Percentiles rank a stretch among this genome's conserved stretches.
phyloP scores from a whole-genome alignment of 2,797 vertebrate species.

The Gephyroberyx darwinii region DNA sequence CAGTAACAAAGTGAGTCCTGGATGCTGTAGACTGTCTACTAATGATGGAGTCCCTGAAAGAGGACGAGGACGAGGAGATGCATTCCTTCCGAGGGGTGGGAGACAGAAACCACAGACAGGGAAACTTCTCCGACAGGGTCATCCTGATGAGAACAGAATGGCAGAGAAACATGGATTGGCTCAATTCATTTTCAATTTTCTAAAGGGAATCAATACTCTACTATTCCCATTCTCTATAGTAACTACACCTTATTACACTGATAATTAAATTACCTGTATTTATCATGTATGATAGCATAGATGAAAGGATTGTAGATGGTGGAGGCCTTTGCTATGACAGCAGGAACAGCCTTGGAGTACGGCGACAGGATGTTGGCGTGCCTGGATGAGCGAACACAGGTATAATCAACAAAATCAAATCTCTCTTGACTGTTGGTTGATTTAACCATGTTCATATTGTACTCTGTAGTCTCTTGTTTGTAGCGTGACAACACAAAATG shows the following conservation, averaged over 20 bases:
- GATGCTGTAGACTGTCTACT: conserved; percentile 76
- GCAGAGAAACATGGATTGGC: neutral
- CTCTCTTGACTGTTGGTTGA: neutral
- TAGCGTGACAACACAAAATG: neutral
- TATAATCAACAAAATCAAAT: conserved; percentile 9
- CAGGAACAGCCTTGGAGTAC: conserved; percentile 89
- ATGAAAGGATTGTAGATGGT: conserved; percentile 92
- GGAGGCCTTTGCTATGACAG: conserved; percentile 90
- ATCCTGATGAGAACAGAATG: conserved; percentile 55
- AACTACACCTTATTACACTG: neutral
- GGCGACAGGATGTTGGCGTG: conserved; percentile 82
- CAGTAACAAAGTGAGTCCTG: conserved; percentile 63
- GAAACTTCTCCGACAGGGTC: conserved; percentile 79
- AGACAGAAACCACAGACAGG: conserved; percentile 77
- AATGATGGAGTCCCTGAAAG: conserved; percentile 73
- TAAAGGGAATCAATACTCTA: neutral
- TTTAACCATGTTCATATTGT: neutral
- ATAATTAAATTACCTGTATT: conserved; percentile 84
- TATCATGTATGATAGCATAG: conserved; percentile 89
- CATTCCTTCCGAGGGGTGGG: conserved; percentile 68
- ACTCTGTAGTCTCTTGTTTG: conserved; percentile 5
- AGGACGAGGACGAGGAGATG: conserved; percentile 72
- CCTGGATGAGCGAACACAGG: conserved; percentile 67
- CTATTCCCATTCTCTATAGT: neutral
- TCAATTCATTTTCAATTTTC: neutral